Percentiles rank a stretch among this genome's conserved stretches.
phyloP scores from a whole-genome alignment of 2,797 vertebrate genomes.

The Fratercula arctica region DNA sequence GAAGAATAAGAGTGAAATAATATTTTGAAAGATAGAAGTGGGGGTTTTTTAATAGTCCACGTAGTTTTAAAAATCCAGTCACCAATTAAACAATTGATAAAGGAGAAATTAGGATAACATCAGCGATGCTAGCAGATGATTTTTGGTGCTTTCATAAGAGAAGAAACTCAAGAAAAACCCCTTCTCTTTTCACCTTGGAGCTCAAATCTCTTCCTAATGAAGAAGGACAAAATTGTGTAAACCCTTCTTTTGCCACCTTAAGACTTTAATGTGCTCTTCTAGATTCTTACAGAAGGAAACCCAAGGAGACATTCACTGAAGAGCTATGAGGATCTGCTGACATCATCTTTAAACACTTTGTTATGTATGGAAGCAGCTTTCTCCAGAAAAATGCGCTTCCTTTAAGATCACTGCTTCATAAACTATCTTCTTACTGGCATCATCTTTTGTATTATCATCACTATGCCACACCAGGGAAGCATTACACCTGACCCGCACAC shows the following conservation, averaged over 20 bases:
- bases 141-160: not conserved
- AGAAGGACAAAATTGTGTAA: not conserved
- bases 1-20: not conserved
- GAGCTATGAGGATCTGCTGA: not conserved
- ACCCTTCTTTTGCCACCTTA: not conserved
- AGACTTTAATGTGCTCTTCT: not conserved
- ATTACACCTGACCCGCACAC: not conserved
- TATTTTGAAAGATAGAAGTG: not conserved
- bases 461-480: not conserved
- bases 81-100: not conserved
- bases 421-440: not conserved
- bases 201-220: not conserved
- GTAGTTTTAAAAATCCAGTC: not conserved
- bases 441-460: not conserved
- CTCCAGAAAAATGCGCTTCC: not conserved
- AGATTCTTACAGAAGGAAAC: not conserved
- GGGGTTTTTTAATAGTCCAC: accelerated
- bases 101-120: not conserved
- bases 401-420: not conserved
- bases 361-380: not conserved
- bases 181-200: not conserved
- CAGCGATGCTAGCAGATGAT: not conserved
- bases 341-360: not conserved
- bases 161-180: not conserved
- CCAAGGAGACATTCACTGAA: not conserved